Conservation (phyloP, 2,797 vertebrate genomes). For the Hemibagrus guttatus region DNA sequence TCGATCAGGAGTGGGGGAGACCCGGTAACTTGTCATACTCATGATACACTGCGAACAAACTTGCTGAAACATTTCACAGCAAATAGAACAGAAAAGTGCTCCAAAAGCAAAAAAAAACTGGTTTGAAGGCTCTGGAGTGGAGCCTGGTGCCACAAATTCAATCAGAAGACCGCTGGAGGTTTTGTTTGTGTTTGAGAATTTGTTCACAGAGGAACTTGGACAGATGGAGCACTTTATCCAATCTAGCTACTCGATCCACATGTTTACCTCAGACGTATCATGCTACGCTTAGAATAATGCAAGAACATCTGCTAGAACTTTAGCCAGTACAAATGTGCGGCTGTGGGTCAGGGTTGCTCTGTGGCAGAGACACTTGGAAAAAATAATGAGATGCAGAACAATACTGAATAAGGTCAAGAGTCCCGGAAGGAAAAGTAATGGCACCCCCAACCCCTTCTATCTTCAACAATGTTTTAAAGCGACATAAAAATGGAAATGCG, state of each 20-base stretch:
- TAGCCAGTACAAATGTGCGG: background rate
- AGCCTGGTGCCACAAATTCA: slow-evolving; percentile 17
- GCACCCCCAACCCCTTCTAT: too few species aligned
- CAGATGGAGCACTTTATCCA: slow-evolving; percentile 26
- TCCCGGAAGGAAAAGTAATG: background rate
- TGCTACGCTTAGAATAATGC: slow-evolving; percentile 4
- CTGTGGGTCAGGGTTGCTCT: background rate
- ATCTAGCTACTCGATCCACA: slow-evolving; percentile 9
- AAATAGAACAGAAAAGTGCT: slow-evolving; percentile 31
- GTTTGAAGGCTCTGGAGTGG: slow-evolving; percentile 25
- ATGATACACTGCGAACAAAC: slow-evolving; percentile 40
- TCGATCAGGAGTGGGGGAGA: too few species aligned
- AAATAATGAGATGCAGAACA: background rate
- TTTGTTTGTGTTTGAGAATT: slow-evolving; percentile 27
- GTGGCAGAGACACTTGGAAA: background rate
- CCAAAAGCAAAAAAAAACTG: background rate
- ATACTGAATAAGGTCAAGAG: background rate
- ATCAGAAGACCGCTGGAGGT: background rate
- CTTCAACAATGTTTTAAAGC: background rate
- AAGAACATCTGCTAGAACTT: slow-evolving; percentile 21
- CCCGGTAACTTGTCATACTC: slow-evolving; percentile 54
- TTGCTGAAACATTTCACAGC: slow-evolving; percentile 40
- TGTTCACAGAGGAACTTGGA: slow-evolving; percentile 22
- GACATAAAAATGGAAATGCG: slow-evolving; percentile 41
- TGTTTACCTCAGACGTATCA: background rate